Conservation (phyloP, 1,140 invertebrate genomes). For the Pseudachorutes palmiensis region DNA sequence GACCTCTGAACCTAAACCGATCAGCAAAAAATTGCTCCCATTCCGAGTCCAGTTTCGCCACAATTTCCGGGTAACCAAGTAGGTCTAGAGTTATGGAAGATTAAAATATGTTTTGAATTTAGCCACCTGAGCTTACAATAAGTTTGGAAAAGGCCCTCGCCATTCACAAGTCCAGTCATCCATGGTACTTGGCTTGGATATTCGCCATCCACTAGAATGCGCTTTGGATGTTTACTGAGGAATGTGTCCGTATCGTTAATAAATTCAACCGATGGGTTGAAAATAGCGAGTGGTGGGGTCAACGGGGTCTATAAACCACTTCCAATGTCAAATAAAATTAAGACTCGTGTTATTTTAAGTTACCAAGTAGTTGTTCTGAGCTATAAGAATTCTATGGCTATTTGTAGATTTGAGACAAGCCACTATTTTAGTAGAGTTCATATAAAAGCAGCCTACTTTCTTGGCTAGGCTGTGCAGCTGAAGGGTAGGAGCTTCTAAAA, state of each 20-base stretch:
- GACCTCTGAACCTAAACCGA: no score
- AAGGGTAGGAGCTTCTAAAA: not conserved
- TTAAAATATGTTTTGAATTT: no score
- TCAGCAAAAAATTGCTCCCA: no score
- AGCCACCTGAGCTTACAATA: no score
- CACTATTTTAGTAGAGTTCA: conserved; percentile 14
- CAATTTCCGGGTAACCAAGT: no score
- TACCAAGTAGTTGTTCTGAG: conserved; percentile 28
- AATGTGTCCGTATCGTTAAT: conserved; percentile 48
- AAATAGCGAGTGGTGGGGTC: not conserved
- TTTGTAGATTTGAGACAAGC: conserved; percentile 25
- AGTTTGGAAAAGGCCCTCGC: not conserved
- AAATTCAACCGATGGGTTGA: conserved; percentile 18
- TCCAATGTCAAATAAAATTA: not conserved
- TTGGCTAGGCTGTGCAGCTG: conserved; percentile 19
- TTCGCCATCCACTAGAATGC: conserved; percentile 42
- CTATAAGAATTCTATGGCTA: conserved; percentile 16
- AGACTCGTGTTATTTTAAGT: conserved; percentile 1
- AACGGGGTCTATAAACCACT: not conserved
- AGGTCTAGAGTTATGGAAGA: no score
- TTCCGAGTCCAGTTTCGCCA: no score
- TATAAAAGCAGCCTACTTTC: conserved; percentile 22
- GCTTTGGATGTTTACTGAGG: conserved; percentile 41
- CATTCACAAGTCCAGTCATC: conserved; percentile 9
- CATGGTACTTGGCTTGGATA: conserved; percentile 33